Percentiles rank a stretch among this genome's conserved stretches.
These are phyloP conservation scores for Psilopsiagon aurifrons DNA, from an alignment of 2,113 vertebrate genomes.

Conservation along the genomic window DNA sequence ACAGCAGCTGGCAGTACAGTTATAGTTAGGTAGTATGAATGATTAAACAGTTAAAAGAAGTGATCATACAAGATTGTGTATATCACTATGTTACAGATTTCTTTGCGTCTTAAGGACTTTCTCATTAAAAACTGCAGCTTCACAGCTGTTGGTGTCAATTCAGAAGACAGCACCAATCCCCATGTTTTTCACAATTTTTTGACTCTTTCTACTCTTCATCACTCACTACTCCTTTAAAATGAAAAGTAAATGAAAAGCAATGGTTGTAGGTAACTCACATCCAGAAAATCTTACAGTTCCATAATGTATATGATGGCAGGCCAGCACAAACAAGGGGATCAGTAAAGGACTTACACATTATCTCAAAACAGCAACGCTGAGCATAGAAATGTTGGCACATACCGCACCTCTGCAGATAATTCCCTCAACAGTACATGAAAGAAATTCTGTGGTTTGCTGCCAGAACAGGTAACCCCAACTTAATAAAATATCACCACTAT, in stretches of 20 bases:
- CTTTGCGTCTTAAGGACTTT: background rate
- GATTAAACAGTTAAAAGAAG: constrained; percentile 47
- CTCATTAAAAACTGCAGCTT: background rate
- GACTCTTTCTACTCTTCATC: background rate
- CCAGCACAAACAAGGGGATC: background rate
- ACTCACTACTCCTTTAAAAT: background rate
- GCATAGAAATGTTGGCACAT: background rate
- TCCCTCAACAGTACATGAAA: background rate
- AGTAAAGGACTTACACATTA: background rate
- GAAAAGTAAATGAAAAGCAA: background rate
- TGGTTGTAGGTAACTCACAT: background rate
- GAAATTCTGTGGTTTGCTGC: background rate
- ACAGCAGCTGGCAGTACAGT: constrained; percentile 48
- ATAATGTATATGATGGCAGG: background rate
- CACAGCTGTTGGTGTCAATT: background rate
- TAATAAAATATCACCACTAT: background rate
- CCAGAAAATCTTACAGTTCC: background rate
- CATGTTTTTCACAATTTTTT: background rate
- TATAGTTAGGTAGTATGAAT: constrained; percentile 42
- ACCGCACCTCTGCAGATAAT: background rate
- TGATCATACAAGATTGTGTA: background rate
- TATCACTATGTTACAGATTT: background rate
- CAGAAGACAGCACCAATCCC: background rate
- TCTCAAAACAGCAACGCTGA: background rate
- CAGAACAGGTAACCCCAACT: background rate